Evolutionary conservation across 2,113 vertebrate species (phyloP), one percentile per base, ranked within the genome.

Genomic region (Ceyx cyanopectus): DNA sequence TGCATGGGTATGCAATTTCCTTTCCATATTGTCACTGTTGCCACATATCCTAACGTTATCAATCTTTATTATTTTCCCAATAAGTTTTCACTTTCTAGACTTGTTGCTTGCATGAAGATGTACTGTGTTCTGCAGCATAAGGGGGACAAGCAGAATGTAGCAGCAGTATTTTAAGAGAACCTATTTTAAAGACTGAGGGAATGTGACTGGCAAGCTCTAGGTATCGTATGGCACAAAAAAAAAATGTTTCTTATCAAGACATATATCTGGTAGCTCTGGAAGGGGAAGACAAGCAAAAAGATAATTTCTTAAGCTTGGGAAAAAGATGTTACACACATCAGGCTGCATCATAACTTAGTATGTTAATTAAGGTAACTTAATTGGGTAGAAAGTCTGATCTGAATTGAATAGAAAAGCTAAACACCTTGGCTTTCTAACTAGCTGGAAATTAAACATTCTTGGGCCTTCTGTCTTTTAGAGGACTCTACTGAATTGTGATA

Each of bases 151-250:
- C 8, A 92, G 54, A 91, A 95, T 81, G 91, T 89, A 91, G 69
- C 48, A 87, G 24, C 40, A 81, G 29, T 84, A 89, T 93, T 95
- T 92, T 92, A 92, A 81, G 62, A 85, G 8, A 93, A 56, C 40
- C 61, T 95, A 81, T 96, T 95, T 90, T 89, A 75, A 89, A 93
- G 34, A 41, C 78, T 81, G 54, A 89, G 27, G 27, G 21, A 90
- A 92, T 56, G 46, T 70, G 81, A 81, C 76, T 77, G 85, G 19
- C 37, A 66, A 85, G 30, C 14, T 81, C 23, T 83, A 86, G 61
- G 26, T 94, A 86, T 70, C 4, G 1, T 40, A 54, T 23, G 30
- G 40, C 45, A 45, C 72, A 73, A 14, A 45, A n/a, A 43, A 46
- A 66, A 45, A 86, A 15, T 26, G 5, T 62, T 95, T 86, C 26